Conservation (phyloP, 2,113 vertebrate genomes). For the Ceyx cyanopectus region DNA sequence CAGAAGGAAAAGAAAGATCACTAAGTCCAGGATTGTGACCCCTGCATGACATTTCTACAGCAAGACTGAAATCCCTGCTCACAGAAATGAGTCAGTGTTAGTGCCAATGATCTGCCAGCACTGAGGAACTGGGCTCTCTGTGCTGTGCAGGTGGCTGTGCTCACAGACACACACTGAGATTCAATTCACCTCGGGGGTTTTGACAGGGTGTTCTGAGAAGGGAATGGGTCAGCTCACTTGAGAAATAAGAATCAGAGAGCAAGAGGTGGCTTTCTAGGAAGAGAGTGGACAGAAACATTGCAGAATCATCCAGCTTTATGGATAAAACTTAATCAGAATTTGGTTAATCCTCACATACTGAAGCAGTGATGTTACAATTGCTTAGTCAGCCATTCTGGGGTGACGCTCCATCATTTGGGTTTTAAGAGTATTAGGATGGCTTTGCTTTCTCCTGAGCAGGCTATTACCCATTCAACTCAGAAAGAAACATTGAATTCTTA, state of each 20-base stretch:
- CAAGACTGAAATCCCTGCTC: neutral
- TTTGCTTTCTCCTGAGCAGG: constrained; percentile 48
- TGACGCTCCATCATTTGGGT: constrained; percentile 34
- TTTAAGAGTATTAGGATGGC: constrained; percentile 39
- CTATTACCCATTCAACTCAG: neutral
- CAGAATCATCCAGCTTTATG: constrained; percentile 1
- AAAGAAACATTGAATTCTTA: constrained; percentile 17
- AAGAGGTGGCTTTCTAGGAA: neutral
- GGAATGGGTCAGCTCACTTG: neutral
- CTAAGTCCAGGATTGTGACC: neutral
- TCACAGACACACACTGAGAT: neutral
- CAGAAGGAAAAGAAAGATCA: neutral
- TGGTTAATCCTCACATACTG: constrained; percentile 1
- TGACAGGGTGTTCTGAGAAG: constrained; percentile 35
- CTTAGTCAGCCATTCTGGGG: constrained; percentile 37
- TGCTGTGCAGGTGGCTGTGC: neutral
- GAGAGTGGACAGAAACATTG: neutral
- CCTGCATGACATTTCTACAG: neutral
- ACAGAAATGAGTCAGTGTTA: neutral
- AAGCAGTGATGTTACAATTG: neutral
- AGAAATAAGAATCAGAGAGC: constrained; percentile 8
- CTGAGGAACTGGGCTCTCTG: neutral
- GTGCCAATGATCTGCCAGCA: neutral
- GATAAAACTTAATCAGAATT: constrained; percentile 31
- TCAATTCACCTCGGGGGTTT: constrained; percentile 13